Evolutionary conservation across 1,140 invertebrate genomes (phyloP).

Genomic region (Listronotus bonariensis): DNA sequence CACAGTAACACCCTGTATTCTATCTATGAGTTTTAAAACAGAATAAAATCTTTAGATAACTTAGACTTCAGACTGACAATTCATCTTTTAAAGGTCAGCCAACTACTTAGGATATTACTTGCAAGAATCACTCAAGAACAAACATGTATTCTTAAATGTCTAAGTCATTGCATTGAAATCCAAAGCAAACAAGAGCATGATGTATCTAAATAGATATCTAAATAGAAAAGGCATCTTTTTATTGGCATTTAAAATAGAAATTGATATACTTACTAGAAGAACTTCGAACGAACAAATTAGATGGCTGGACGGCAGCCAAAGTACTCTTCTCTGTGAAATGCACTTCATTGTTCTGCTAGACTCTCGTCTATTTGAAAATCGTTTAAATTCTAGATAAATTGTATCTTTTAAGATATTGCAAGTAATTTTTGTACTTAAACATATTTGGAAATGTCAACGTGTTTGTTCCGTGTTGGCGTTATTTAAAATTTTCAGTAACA

Average conservation of each 20-base stretch:
- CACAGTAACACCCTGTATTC: too few relatives aligned
- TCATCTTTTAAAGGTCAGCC: neutral
- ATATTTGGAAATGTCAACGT: too few relatives aligned
- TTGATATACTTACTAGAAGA: conserved; percentile 11
- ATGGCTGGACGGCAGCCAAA: conserved; percentile 22
- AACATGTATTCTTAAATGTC: conserved; percentile 19
- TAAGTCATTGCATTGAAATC: conserved; percentile 17
- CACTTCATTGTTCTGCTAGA: conserved; percentile 20
- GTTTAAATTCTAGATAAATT: too few relatives aligned
- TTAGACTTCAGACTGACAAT: neutral
- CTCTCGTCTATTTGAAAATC: too few relatives aligned
- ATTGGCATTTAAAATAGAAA: conserved; percentile 27
- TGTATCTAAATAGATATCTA: conserved; percentile 29
- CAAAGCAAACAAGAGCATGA: conserved; percentile 9
- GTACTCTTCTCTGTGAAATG: conserved; percentile 12
- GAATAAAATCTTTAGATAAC: too few relatives aligned
- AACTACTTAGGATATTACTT: conserved; percentile 1
- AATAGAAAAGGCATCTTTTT: conserved; percentile 22
- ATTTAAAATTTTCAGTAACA: too few relatives aligned
- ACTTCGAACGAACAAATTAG: conserved; percentile 23
- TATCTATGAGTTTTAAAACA: too few relatives aligned
- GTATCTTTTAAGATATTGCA: too few relatives aligned
- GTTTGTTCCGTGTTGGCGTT: too few relatives aligned
- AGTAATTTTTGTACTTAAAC: too few relatives aligned
- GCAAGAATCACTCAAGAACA: conserved; percentile 12